Evolutionary conservation across 2,797 vertebrate species (phyloP).

Genomic region (Limosa lapponica): DNA sequence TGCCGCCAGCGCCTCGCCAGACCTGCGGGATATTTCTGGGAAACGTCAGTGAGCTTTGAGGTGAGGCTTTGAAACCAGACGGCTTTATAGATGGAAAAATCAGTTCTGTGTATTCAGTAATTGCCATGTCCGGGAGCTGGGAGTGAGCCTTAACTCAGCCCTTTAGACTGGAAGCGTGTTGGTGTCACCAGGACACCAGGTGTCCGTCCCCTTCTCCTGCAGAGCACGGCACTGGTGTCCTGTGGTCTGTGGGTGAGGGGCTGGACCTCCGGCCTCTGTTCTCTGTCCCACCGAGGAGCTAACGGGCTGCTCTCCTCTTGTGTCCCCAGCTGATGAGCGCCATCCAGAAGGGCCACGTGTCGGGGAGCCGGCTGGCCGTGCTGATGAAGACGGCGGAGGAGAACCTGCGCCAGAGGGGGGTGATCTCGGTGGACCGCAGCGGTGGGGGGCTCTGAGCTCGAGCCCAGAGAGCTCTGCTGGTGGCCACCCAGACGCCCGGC

Average conservation of each 20-base stretch:
- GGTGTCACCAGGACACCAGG: rapidly evolving
- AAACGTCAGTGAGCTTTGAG: rapidly evolving
- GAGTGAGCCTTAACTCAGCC: background rate
- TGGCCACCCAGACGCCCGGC: background rate
- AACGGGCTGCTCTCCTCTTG: background rate
- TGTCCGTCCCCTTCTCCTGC: rapidly evolving
- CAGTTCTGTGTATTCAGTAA: too few relatives aligned
- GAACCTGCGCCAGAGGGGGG: slow-evolving; percentile 83
- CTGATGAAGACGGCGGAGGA: slow-evolving; percentile 94
- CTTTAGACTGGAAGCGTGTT: rapidly evolving
- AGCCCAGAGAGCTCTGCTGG: background rate
- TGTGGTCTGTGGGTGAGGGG: background rate
- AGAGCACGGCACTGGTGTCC: background rate
- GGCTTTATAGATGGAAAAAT: background rate
- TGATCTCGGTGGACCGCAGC: slow-evolving; percentile 92
- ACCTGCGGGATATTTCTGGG: rapidly evolving
- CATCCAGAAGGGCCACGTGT: slow-evolving; percentile 93
- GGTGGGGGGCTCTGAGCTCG: slow-evolving; percentile 90
- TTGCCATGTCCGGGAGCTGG: too few relatives aligned
- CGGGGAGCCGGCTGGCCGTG: slow-evolving; percentile 92
- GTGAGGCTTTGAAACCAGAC: background rate
- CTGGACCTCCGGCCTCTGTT: rapidly evolving
- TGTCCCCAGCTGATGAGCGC: slow-evolving; percentile 93
- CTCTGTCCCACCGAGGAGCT: background rate
- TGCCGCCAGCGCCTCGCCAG: rapidly evolving